Conservation (phyloP, 2,797 vertebrate species). For the Setipinna tenuifilis region DNA sequence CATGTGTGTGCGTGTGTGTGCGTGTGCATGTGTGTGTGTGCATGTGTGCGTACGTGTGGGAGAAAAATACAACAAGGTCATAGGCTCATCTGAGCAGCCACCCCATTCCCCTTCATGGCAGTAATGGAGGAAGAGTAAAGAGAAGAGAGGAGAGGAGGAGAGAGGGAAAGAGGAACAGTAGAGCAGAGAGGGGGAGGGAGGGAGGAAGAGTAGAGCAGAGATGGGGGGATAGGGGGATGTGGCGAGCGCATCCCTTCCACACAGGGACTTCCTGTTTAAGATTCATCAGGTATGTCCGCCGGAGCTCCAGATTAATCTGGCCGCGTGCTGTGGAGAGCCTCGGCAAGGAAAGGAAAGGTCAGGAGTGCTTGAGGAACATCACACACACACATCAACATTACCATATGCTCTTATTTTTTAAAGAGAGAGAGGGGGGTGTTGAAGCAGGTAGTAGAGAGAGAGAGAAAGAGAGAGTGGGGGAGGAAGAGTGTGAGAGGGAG, state of each 20-base stretch:
- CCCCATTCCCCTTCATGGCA: too few species aligned
- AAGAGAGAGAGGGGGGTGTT: background rate
- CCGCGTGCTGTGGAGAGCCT: background rate
- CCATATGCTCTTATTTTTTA: background rate
- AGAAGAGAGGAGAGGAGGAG: too few species aligned
- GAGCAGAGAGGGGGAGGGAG: background rate
- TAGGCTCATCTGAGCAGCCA: too few species aligned
- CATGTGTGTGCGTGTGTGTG: too few species aligned
- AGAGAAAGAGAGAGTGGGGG: too few species aligned
- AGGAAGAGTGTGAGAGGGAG: background rate
- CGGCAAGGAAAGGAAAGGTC: background rate
- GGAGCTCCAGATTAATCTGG: constrained; percentile 15
- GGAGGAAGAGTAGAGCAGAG: background rate
- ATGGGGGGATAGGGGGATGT: too few species aligned
- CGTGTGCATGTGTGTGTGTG: too few species aligned
- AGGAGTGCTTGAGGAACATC: background rate
- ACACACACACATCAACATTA: background rate
- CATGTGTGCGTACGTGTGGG: too few species aligned
- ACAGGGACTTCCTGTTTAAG: constrained; percentile 18
- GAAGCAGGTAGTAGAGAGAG: too few species aligned
- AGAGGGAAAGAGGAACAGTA: too few species aligned
- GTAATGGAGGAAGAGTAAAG: too few species aligned
- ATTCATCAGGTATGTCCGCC: constrained; percentile 3
- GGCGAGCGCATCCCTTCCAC: background rate
- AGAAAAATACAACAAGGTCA: too few species aligned